phyloP scores from a whole-genome alignment of 2,797 vertebrate species.

The Rhinella marina region DNA sequence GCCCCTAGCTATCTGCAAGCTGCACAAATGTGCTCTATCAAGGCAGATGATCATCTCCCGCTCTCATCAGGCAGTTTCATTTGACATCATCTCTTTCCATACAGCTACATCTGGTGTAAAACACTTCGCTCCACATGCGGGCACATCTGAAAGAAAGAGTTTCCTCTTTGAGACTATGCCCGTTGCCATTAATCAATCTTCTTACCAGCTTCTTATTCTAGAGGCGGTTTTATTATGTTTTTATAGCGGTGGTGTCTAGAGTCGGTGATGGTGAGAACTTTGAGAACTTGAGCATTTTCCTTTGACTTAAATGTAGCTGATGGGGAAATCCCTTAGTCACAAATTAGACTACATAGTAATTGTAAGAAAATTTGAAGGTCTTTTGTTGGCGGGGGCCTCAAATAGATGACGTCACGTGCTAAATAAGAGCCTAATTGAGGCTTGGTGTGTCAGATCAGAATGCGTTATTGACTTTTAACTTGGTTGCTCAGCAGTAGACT shows the following conservation, averaged over 20 bases:
- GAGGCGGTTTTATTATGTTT: background rate
- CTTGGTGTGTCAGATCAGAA: background rate
- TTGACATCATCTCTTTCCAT: slow-evolving; percentile 58
- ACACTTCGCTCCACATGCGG: background rate
- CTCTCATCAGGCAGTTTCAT: slow-evolving; percentile 53
- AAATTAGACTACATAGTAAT: slow-evolving; percentile 67
- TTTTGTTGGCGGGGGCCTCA: slow-evolving; percentile 58
- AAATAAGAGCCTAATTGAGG: background rate
- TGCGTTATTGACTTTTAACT: slow-evolving; percentile 45
- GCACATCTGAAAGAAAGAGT: background rate
- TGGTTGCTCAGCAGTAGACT: slow-evolving; percentile 60
- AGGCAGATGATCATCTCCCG: slow-evolving; percentile 36
- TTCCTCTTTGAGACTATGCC: slow-evolving; percentile 34
- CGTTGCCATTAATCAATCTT: slow-evolving; percentile 6
- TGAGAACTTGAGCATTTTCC: slow-evolving; percentile 61
- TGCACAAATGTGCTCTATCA: slow-evolving; percentile 35
- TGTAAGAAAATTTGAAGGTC: slow-evolving; percentile 65
- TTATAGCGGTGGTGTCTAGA: background rate
- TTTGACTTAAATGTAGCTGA: slow-evolving; percentile 66
- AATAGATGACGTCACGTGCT: background rate
- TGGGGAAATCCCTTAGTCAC: slow-evolving; percentile 72
- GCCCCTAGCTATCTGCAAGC: background rate
- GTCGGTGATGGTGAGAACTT: slow-evolving; percentile 48
- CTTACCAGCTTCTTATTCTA: background rate
- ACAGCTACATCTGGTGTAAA: slow-evolving; percentile 47